phyloP scores from a whole-genome alignment of 2,113 vertebrate species.

The Sciurus niger region DNA sequence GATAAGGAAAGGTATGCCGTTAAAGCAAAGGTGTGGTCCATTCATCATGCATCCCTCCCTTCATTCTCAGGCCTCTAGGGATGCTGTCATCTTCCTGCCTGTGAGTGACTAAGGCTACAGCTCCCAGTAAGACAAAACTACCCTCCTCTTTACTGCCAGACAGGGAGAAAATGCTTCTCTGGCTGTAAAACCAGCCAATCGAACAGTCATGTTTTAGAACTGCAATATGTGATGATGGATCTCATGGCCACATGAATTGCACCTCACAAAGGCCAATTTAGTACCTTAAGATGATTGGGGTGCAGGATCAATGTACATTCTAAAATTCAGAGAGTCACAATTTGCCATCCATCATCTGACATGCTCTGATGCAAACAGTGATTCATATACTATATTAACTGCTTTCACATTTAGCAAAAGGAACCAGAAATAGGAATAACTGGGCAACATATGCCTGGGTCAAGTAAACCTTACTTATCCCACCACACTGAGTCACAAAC shows the following conservation, averaged over 20 bases:
- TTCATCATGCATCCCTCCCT: not conserved
- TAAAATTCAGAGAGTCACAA: not conserved
- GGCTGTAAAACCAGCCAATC: not conserved
- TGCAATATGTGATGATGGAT: not conserved
- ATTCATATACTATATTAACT: not conserved
- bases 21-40: not conserved
- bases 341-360: not conserved
- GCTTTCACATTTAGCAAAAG: not conserved
- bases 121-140: not conserved
- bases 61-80: not conserved
- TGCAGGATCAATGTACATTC: not conserved
- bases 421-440: not conserved
- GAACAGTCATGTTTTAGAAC: not conserved
- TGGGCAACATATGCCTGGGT: not conserved
- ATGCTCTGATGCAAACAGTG: not conserved
- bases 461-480: not conserved
- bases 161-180: not conserved
- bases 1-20: not conserved
- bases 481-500: not conserved
- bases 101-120: not conserved
- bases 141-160: conserved; percentile 21
- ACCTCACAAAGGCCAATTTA: not conserved
- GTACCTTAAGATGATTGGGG: not conserved
- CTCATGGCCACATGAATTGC: not conserved
- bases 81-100: not conserved